phyloP scores from a whole-genome alignment of 2,113 vertebrate species.

The Columba janthina region DNA sequence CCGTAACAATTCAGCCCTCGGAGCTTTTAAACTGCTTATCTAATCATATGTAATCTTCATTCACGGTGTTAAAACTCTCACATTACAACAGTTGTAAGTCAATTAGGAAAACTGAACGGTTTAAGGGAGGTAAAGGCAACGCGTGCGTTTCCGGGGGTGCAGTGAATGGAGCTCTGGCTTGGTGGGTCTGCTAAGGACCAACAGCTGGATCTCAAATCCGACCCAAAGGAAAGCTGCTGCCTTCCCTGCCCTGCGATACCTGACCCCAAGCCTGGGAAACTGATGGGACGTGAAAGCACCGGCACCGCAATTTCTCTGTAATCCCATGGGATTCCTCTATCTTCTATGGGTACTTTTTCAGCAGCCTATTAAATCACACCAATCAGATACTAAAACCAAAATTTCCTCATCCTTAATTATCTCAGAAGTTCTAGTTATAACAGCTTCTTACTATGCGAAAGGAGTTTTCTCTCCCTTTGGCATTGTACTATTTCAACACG shows the following conservation, averaged over 20 bases:
- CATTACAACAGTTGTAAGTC: background rate
- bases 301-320: background rate
- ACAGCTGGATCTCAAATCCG: too few species aligned
- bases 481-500: background rate
- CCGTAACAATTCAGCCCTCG: background rate
- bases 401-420: background rate
- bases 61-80: background rate
- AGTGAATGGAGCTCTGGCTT: background rate
- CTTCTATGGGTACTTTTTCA: background rate
- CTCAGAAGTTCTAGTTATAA: background rate
- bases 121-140: background rate
- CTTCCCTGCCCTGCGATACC: background rate
- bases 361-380: background rate
- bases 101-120: background rate
- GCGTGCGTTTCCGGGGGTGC: background rate
- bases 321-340: background rate
- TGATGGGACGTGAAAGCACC: background rate
- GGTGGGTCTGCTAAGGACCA: background rate
- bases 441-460: background rate
- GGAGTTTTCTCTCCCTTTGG: background rate
- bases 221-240: background rate
- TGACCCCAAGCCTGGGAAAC: background rate
- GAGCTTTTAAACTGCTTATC: conserved; percentile 31
- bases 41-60: conserved; percentile 13
- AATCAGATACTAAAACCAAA: background rate